A percentile compares a stretch with the other conserved stretches of the same genome.
Conservation (phyloP, 2,797 vertebrate genomes). For the Tangara arthus region DNA sequence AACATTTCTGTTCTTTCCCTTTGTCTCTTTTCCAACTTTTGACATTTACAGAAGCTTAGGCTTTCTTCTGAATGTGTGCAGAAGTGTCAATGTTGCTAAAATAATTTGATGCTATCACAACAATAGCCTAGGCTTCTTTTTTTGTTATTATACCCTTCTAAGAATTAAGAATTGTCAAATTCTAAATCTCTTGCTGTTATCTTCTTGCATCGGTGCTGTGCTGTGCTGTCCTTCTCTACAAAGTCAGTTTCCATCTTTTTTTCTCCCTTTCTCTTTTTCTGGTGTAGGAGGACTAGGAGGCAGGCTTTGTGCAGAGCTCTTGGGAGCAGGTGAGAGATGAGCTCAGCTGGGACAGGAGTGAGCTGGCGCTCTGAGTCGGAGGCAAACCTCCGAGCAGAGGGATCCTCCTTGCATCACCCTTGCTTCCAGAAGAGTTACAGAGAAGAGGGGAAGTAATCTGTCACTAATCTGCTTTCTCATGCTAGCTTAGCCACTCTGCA, state of each 20-base stretch:
- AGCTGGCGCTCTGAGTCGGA: neutral
- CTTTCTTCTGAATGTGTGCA: neutral
- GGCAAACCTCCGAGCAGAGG: neutral
- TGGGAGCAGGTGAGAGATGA: neutral
- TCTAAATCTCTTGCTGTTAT: neutral
- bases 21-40: neutral
- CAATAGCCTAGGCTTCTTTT: neutral
- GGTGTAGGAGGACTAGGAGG: neutral
- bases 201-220: neutral
- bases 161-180: neutral
- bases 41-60: neutral
- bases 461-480: constrained; percentile 14
- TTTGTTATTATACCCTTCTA: neutral
- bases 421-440: neutral
- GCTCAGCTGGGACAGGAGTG: neutral
- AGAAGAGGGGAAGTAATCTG: neutral
- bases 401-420: constrained; percentile 37
- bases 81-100: neutral
- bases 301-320: neutral
- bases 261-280: neutral
- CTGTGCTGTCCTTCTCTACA: neutral
- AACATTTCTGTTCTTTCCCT: neutral
- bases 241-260: neutral
- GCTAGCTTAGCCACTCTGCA: neutral
- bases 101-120: neutral